Percentiles rank a stretch among this genome's conserved stretches.
phyloP scores from a whole-genome alignment of 2,797 vertebrate species.

The Peromyscus attwateri region DNA sequence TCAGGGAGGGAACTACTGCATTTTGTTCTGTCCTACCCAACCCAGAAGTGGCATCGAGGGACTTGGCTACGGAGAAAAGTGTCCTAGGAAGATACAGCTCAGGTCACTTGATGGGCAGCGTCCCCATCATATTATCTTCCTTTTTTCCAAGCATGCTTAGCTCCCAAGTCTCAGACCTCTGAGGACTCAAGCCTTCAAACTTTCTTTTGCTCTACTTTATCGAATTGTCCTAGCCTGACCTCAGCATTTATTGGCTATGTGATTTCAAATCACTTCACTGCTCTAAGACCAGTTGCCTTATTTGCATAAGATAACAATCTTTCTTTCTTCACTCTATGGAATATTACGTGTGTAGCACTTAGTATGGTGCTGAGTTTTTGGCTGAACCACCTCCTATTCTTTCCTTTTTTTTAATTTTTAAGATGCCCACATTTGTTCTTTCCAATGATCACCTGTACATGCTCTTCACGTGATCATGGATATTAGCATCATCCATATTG shows the following conservation, averaged over 20 bases:
- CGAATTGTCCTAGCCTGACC: background rate
- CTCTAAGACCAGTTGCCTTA: background rate
- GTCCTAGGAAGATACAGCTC: background rate
- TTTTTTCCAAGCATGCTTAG: background rate
- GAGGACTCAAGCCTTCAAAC: background rate
- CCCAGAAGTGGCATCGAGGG: background rate
- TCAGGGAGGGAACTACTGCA: background rate
- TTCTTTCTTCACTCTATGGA: background rate
- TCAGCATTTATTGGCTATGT: background rate
- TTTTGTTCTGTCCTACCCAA: background rate
- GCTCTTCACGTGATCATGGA: background rate
- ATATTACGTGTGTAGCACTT: background rate
- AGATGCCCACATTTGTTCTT: background rate
- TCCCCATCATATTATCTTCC: background rate
- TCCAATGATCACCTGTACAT: background rate
- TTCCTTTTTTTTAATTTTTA: background rate
- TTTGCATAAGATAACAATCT: background rate
- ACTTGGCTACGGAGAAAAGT: background rate
- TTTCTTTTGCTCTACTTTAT: background rate
- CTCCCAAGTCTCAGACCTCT: background rate
- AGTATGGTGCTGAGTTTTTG: background rate
- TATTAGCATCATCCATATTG: background rate
- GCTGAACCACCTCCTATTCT: background rate
- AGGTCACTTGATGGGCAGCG: background rate
- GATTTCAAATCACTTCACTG: background rate